phyloP scores from a whole-genome alignment of 2,888 invertebrate genomes.

The Laothoe populi region DNA sequence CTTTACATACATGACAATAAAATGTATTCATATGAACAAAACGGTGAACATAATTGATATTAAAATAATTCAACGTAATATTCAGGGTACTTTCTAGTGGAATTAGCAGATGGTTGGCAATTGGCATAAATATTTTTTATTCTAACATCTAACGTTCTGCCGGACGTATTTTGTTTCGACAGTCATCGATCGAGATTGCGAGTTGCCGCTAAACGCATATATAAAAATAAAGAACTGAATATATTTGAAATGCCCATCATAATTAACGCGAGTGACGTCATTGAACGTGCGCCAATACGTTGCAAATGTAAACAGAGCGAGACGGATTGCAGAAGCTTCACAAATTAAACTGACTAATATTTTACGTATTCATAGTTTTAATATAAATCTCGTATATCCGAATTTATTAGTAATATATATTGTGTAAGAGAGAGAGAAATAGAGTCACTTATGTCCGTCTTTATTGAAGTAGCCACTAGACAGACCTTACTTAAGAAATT shows the following conservation, averaged over 20 bases:
- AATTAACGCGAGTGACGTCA: slow-evolving; percentile 2
- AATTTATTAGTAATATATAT: no score
- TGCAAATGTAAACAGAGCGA: slow-evolving; percentile 20
- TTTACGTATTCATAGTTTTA: not conserved
- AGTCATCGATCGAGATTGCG: not conserved
- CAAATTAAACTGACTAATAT: not conserved
- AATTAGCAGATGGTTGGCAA: not conserved
- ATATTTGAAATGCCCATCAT: slow-evolving; percentile 9
- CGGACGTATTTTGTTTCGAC: not conserved
- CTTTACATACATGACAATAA: not conserved
- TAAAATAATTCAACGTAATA: not conserved
- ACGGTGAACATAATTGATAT: not conserved
- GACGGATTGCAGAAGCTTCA: not conserved
- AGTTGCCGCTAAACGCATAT: not conserved
- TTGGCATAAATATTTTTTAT: not conserved
- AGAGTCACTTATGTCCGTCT: no score
- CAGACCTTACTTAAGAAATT: no score
- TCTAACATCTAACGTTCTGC: not conserved
- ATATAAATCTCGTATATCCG: not conserved
- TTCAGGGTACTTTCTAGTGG: no score
- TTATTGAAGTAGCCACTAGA: no score
- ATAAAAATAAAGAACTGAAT: not conserved
- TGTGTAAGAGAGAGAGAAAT: no score
- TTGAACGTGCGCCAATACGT: slow-evolving; percentile 19
- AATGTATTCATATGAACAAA: not conserved